A percentile compares a stretch with the other conserved stretches of the same genome.
These are phyloP conservation scores for Geotrupes spiniger DNA, from an alignment of 2,888 invertebrate genomes.

Conservation along the genomic window DNA sequence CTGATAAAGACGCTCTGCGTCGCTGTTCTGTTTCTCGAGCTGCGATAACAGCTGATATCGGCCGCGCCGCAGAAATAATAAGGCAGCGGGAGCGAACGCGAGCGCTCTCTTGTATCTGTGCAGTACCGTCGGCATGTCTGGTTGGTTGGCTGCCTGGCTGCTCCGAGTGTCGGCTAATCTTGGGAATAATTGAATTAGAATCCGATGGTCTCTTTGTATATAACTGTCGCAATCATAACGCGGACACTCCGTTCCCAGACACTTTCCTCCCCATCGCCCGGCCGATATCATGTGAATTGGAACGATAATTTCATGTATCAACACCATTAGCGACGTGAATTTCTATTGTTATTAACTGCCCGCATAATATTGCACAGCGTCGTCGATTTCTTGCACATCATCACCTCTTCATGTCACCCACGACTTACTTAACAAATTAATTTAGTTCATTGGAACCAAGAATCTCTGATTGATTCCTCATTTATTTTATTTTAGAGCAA, in stretches of 20 bases:
- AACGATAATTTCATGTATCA: not conserved
- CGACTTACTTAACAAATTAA: too few relatives aligned
- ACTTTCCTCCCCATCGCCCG: too few relatives aligned
- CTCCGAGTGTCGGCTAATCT: constrained; percentile 30
- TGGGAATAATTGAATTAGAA: constrained; percentile 31
- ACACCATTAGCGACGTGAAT: not conserved
- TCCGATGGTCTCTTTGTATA: constrained; percentile 7
- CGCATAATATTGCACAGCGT: not conserved
- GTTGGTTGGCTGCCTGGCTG: constrained; percentile 20
- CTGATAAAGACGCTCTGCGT: constrained; percentile 50
- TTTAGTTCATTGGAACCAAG: too few relatives aligned
- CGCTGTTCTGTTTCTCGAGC: constrained; percentile 45
- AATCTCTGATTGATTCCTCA: too few relatives aligned
- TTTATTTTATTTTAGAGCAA: too few relatives aligned
- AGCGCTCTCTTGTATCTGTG: constrained; percentile 10
- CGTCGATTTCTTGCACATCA: too few relatives aligned
- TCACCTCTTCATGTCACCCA: too few relatives aligned
- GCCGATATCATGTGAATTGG: constrained; percentile 2
- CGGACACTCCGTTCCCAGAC: not conserved
- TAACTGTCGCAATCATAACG: not conserved
- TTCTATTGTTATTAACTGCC: not conserved
- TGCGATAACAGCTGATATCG: constrained; percentile 37
- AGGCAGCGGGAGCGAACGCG: constrained; percentile 38
- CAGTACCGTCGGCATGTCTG: not conserved
- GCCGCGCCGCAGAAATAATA: constrained; percentile 45